Evolutionary conservation across 2,797 vertebrate genomes (phyloP).

Genomic region (Hybognathus amarus): DNA sequence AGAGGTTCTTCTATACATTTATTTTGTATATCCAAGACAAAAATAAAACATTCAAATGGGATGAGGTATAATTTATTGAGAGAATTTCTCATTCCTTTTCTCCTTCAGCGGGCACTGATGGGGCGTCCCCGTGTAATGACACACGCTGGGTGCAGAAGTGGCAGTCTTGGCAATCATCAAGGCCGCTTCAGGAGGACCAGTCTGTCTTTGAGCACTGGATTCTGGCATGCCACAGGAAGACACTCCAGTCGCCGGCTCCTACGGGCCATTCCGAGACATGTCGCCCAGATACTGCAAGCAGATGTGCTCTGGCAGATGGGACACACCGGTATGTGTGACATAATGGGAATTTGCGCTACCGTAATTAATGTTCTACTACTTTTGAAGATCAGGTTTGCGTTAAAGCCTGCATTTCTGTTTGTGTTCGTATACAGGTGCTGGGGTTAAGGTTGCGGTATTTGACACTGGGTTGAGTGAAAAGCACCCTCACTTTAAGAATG

Average conservation of each 20-base stretch:
- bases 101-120: slow-evolving; percentile 72
- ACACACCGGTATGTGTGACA: slow-evolving; percentile 83
- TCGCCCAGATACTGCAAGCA: slow-evolving; percentile 96
- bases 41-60: neutral
- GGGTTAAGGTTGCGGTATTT: slow-evolving; percentile 97
- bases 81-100: neutral
- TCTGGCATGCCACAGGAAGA: slow-evolving; percentile 97
- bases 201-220: slow-evolving; percentile 91
- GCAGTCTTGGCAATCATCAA: slow-evolving; percentile 94
- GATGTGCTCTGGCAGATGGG: slow-evolving; percentile 99
- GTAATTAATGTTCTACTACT: neutral
- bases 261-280: slow-evolving; percentile 94
- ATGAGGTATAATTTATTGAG: neutral
- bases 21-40: neutral
- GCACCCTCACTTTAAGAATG: slow-evolving; percentile 98
- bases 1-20: neutral
- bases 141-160: slow-evolving; percentile 91
- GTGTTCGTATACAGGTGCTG: slow-evolving; percentile 79
- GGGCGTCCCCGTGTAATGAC: slow-evolving; percentile 83
- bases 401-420: neutral
- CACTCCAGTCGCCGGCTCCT: slow-evolving; percentile 94
- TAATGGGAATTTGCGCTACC: neutral
- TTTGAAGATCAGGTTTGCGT: neutral
- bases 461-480: slow-evolving; percentile 98
- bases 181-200: slow-evolving; percentile 90